A percentile compares a stretch with the other conserved stretches of the same genome.
These are phyloP conservation scores for Sitophilus oryzae DNA, from an alignment of 1,140 invertebrate genomes.

Conservation along the genomic window DNA sequence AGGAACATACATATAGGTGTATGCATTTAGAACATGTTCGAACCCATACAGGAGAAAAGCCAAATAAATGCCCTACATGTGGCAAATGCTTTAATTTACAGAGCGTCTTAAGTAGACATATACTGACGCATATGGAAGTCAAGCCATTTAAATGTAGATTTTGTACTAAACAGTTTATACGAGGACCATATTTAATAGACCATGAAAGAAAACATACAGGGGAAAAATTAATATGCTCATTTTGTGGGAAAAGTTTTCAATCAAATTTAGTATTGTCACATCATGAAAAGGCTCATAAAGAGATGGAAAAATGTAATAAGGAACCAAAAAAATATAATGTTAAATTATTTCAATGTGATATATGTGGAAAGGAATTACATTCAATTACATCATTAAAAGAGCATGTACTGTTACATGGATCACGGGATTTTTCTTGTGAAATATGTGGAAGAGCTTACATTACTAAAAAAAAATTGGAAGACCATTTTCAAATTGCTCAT, in stretches of 20 bases:
- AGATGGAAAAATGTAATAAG: no score
- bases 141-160: slow-evolving; percentile 37
- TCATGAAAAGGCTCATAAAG: slow-evolving; percentile 19
- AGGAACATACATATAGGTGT: slow-evolving; percentile 38
- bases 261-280: slow-evolving; percentile 14
- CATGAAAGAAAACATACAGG: slow-evolving; percentile 23
- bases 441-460: slow-evolving; percentile 24
- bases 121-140: slow-evolving; percentile 45
- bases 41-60: slow-evolving; percentile 52
- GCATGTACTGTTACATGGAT: slow-evolving; percentile 19
- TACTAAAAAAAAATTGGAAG: slow-evolving; percentile 14
- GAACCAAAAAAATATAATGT: no score
- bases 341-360: slow-evolving; percentile 9
- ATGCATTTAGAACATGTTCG: slow-evolving; percentile 27
- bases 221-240: slow-evolving; percentile 16
- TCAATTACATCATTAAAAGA: slow-evolving; percentile 16
- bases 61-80: slow-evolving; percentile 72
- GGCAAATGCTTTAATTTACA: slow-evolving; percentile 56
- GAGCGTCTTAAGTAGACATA: slow-evolving; percentile 54
- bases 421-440: slow-evolving; percentile 19
- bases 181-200: slow-evolving; percentile 14
- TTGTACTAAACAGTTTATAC: slow-evolving; percentile 33
- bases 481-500: slow-evolving; percentile 18
- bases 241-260: slow-evolving; percentile 22
- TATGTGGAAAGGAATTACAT: slow-evolving; percentile 14